A percentile compares a stretch with the other conserved stretches of the same genome.
phyloP scores from a whole-genome alignment of 2,888 invertebrate genomes.

The Trissolcus brochymenae region DNA sequence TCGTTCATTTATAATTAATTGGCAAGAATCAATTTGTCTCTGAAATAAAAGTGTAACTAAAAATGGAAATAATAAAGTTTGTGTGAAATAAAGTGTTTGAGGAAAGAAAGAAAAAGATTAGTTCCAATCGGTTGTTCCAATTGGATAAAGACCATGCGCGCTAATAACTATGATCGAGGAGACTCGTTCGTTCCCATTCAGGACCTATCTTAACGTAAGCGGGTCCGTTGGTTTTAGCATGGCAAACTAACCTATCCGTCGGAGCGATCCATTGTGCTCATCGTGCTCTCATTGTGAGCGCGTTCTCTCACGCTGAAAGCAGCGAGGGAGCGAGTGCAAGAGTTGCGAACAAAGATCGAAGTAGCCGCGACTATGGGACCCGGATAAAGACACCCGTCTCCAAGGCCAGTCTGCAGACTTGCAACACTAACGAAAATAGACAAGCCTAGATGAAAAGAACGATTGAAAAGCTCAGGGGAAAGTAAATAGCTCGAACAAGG shows the following conservation, averaged over 20 bases:
- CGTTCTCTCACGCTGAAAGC: slow-evolving; percentile 70
- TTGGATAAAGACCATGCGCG: slow-evolving; percentile 17
- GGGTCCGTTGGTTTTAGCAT: slow-evolving; percentile 67
- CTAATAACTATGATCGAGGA: slow-evolving; percentile 48
- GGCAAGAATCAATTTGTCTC: no score
- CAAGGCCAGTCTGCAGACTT: slow-evolving; percentile 47
- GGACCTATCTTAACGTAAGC: slow-evolving; percentile 74
- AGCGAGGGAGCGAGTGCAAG: slow-evolving; percentile 62
- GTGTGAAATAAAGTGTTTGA: no score
- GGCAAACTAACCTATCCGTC: slow-evolving; percentile 74
- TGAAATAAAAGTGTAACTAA: no score
- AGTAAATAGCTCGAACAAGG: neutral
- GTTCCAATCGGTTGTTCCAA: slow-evolving; percentile 11
- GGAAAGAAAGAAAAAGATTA: no score
- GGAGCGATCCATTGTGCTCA: slow-evolving; percentile 73
- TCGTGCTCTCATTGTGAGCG: slow-evolving; percentile 69
- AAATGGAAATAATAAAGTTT: no score
- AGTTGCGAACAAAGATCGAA: slow-evolving; percentile 54
- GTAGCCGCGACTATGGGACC: slow-evolving; percentile 2
- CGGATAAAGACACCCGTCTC: slow-evolving; percentile 19
- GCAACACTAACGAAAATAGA: slow-evolving; percentile 47
- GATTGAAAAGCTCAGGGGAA: slow-evolving; percentile 22
- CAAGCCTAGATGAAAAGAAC: slow-evolving; percentile 18
- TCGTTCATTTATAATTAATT: no score
- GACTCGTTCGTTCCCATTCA: slow-evolving; percentile 64